Evolutionary conservation across 2,888 invertebrate species (phyloP).

Genomic region (Tipula helvola): DNA sequence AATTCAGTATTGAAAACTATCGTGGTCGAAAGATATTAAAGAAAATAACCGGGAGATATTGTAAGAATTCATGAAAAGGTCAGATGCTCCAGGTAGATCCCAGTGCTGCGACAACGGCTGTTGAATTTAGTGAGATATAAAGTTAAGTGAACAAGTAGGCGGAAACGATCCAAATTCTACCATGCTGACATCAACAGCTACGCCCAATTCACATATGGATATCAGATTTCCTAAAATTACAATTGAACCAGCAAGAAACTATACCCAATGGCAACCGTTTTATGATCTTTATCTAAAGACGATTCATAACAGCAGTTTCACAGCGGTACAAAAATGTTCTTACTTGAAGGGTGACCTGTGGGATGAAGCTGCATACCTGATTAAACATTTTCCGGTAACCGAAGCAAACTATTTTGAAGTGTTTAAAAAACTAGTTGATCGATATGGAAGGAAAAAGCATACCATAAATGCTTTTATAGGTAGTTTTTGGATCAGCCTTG

Average conservation of each 20-base stretch:
- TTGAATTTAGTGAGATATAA: not conserved
- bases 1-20: no score
- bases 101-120: not conserved
- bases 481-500: no score
- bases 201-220: no score
- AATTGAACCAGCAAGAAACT: not conserved
- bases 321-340: no score
- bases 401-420: not conserved
- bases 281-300: not conserved
- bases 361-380: not conserved
- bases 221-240: not conserved
- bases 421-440: not conserved
- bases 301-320: not conserved
- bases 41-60: no score
- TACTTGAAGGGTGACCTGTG: not conserved
- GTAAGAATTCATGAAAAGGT: no score
- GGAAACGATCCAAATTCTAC: not conserved
- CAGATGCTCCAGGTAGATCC: not conserved
- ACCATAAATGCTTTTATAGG: not conserved
- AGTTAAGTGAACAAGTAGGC: not conserved
- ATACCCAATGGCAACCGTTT: not conserved
- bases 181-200: no score
- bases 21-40: no score
- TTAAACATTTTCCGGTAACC: not conserved
- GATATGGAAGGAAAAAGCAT: not conserved